These are phyloP conservation scores for Phalera bucephala DNA, from an alignment of 2,888 invertebrate genomes.

Conservation along the genomic window DNA sequence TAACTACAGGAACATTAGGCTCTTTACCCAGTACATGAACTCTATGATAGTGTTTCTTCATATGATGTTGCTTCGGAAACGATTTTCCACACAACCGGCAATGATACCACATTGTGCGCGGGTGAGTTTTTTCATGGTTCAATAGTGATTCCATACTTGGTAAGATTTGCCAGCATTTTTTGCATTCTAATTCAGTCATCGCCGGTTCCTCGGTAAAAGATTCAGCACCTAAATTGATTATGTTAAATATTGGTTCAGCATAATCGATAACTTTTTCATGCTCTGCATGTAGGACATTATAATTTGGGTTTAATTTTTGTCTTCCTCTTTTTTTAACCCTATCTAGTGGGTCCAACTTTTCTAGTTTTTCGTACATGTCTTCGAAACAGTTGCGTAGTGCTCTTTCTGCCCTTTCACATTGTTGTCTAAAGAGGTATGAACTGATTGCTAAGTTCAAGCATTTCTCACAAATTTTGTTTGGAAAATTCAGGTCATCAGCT, in stretches of 20 bases:
- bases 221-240: conserved; percentile 49
- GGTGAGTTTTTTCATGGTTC: conserved; percentile 63
- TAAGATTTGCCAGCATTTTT: conserved; percentile 62
- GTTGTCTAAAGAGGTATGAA: conserved; percentile 67
- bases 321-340: conserved; percentile 57
- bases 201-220: conserved; percentile 25
- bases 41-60: conserved; percentile 50
- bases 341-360: conserved; percentile 63
- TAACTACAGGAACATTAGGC: conserved; percentile 3
- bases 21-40: conserved; percentile 26
- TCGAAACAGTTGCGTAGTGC: conserved; percentile 66
- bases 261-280: conserved; percentile 62
- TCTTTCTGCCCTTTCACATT: conserved; percentile 63
- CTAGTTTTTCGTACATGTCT: conserved; percentile 64
- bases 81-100: conserved; percentile 66
- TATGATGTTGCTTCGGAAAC: conserved; percentile 51
- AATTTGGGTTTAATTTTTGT: conserved; percentile 59
- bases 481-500: conserved; percentile 51
- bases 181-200: conserved; percentile 57
- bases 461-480: conserved; percentile 61
- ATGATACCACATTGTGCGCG: conserved; percentile 67
- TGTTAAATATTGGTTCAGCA: conserved; percentile 61
- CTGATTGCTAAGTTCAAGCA: conserved; percentile 57
- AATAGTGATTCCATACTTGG: conserved; percentile 52
- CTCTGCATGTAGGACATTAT: conserved; percentile 50